Evolutionary conservation across 2,113 vertebrate species (phyloP).

Genomic region (Camarhynchus parvulus): DNA sequence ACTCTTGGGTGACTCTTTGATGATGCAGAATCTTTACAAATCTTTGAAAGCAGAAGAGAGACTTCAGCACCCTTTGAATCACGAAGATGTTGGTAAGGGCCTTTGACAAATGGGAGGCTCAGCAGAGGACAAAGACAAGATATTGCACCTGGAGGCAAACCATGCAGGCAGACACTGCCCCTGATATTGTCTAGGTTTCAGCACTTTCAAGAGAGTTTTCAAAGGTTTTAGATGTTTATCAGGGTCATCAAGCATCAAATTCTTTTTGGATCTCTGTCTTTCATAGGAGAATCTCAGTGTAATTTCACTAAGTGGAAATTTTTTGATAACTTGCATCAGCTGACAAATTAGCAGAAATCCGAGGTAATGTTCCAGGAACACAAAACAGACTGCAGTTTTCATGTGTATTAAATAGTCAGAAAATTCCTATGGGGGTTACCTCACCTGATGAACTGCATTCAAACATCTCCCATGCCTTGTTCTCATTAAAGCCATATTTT

Average conservation of each 20-base stretch:
- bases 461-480: not conserved
- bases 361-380: not conserved
- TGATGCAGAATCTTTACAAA: not conserved
- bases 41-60: not conserved
- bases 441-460: not conserved
- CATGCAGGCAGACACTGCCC: not conserved
- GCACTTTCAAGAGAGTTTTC: not conserved
- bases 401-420: not conserved
- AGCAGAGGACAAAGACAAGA: not conserved
- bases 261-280: not conserved
- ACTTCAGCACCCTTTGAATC: not conserved
- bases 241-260: not conserved
- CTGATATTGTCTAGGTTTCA: not conserved
- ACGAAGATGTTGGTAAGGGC: not conserved
- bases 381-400: not conserved
- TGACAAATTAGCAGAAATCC: not conserved
- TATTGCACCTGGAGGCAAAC: not conserved
- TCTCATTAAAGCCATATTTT: not conserved
- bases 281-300: not conserved
- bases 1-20: not conserved
- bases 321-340: not conserved
- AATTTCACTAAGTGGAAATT: not conserved
- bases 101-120: not conserved
- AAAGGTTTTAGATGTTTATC: not conserved
- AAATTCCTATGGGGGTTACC: not conserved